These are phyloP conservation scores for Tetrao urogallus DNA, from an alignment of 2,113 vertebrate species.

Conservation along the genomic window DNA sequence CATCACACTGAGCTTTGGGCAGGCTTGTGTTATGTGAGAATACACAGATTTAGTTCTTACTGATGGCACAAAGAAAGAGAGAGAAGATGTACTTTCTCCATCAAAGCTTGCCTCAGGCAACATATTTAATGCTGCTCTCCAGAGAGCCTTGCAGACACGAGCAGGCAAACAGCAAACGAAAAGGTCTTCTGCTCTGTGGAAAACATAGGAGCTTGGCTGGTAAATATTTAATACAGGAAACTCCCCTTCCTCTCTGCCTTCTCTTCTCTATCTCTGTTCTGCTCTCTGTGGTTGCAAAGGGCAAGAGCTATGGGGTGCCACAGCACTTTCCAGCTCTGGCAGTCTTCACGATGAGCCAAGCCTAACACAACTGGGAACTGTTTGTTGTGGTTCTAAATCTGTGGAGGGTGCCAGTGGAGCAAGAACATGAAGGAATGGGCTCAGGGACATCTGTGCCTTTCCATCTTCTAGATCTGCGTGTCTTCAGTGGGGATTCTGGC, in stretches of 20 bases:
- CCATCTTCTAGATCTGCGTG: not conserved
- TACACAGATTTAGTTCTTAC: not conserved
- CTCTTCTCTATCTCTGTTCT: not conserved
- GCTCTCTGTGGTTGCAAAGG: not conserved
- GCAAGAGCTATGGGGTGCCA: not conserved
- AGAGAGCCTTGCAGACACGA: slow-evolving; percentile 19
- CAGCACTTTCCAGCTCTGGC: not conserved
- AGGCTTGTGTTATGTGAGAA: not conserved
- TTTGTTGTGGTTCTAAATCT: not conserved
- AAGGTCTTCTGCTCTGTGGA: slow-evolving; percentile 11
- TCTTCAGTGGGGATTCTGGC: not conserved
- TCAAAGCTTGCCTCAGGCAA: slow-evolving; percentile 18
- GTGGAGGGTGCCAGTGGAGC: not conserved
- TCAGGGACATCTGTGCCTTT: not conserved
- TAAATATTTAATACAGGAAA: slow-evolving; percentile 38
- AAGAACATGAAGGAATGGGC: not conserved
- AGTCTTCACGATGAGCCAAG: not conserved
- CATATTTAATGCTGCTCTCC: slow-evolving; percentile 2
- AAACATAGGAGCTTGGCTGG: slow-evolving; percentile 19
- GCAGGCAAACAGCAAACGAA: slow-evolving; percentile 32
- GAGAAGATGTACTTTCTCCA: not conserved
- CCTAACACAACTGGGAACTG: not conserved
- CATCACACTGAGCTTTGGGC: not conserved
- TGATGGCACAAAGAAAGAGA: not conserved
- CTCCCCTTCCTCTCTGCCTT: not conserved